Evolutionary conservation across 2,888 invertebrate genomes (phyloP).

Genomic region (Leucoma salicis): DNA sequence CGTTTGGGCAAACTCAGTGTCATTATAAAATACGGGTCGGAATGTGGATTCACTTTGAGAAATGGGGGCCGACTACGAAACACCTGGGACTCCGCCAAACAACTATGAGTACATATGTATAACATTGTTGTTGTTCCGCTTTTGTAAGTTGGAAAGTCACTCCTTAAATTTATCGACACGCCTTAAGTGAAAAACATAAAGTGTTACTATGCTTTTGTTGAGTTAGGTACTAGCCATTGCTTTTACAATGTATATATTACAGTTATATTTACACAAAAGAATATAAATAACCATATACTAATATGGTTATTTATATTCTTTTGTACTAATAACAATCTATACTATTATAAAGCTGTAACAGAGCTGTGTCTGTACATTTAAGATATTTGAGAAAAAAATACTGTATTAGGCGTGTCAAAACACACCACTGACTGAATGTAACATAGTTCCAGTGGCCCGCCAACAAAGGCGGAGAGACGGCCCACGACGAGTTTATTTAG

Average conservation of each 20-base stretch:
- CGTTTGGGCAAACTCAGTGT: conserved; percentile 70
- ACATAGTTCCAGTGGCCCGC: no score
- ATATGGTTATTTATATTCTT: not conserved
- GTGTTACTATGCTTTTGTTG: conserved; percentile 17
- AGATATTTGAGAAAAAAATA: no score
- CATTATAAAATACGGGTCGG: conserved; percentile 77
- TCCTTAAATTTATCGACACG: conserved; percentile 46
- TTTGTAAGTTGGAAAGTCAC: conserved; percentile 51
- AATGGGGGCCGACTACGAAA: conserved; percentile 63
- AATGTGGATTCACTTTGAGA: conserved; percentile 77
- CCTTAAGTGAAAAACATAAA: conserved; percentile 33
- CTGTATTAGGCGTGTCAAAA: no score
- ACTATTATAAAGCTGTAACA: no score
- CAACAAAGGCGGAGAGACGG: no score
- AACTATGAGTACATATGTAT: conserved; percentile 32
- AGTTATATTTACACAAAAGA: not conserved
- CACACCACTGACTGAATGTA: no score
- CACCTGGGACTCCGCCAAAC: conserved; percentile 63
- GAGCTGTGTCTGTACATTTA: no score
- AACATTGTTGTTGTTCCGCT: conserved; percentile 38
- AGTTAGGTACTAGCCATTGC: not conserved
- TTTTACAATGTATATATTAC: not conserved
- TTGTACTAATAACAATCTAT: not conserved
- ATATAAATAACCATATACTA: not conserved
- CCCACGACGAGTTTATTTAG: no score